Percentiles rank a stretch among this genome's conserved stretches.
These are phyloP conservation scores for Pocota personata DNA, from an alignment of 2,888 invertebrate genomes.

Conservation along the genomic window DNA sequence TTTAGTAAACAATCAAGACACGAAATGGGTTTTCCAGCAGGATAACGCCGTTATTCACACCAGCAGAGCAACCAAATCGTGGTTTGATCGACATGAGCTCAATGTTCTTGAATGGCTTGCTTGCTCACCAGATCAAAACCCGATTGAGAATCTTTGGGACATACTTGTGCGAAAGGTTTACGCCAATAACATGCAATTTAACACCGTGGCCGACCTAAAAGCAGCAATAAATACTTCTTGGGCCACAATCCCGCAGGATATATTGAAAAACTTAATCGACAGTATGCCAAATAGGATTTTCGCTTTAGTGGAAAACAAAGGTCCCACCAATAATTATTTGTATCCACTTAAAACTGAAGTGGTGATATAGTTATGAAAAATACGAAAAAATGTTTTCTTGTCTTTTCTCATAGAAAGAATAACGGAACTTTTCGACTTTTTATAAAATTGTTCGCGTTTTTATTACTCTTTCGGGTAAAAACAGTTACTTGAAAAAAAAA, in stretches of 20 bases:
- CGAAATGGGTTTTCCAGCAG: slow-evolving; percentile 24
- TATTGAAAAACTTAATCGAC: not conserved
- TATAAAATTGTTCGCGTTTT: too few species aligned
- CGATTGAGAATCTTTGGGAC: slow-evolving; percentile 35
- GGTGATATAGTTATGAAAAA: too few species aligned
- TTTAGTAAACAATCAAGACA: not conserved
- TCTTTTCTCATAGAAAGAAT: too few species aligned
- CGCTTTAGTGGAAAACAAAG: not conserved
- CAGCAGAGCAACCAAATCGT: slow-evolving; percentile 15
- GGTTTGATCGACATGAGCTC: not conserved
- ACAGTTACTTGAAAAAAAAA: too few species aligned
- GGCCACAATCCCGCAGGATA: not conserved
- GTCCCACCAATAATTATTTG: not conserved
- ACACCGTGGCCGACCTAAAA: slow-evolving; percentile 18
- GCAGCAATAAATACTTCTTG: not conserved
- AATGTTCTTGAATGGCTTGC: slow-evolving; percentile 30
- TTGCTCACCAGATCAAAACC: slow-evolving; percentile 31
- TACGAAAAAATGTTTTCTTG: too few species aligned
- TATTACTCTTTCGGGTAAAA: too few species aligned
- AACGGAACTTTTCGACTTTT: too few species aligned
- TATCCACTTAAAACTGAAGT: too few species aligned
- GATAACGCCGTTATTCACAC: slow-evolving; percentile 26
- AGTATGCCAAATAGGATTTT: slow-evolving; percentile 1
- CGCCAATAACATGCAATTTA: slow-evolving; percentile 19
- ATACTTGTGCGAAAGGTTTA: slow-evolving; percentile 20